These are phyloP conservation scores for Tonatia bakeri DNA, from an alignment of 2,113 vertebrate genomes.

Conservation along the genomic window DNA sequence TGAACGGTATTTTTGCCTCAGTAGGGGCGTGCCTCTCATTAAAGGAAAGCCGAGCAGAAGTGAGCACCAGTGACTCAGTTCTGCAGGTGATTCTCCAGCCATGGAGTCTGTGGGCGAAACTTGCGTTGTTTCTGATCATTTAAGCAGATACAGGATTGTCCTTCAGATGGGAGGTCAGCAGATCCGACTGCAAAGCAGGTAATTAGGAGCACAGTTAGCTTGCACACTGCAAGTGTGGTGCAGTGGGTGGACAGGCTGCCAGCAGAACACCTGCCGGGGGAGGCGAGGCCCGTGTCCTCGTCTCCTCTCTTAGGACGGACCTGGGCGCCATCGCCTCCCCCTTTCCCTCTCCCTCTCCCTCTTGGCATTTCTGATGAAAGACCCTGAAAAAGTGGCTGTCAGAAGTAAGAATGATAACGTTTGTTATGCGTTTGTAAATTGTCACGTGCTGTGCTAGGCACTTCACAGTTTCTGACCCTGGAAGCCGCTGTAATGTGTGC, in stretches of 20 bases:
- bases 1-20: not conserved
- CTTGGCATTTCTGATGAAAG: not conserved
- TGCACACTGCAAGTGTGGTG: not conserved
- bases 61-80: not conserved
- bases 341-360: not conserved
- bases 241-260: constrained; percentile 1
- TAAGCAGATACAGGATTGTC: constrained; percentile 53
- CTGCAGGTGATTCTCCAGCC: constrained; percentile 29
- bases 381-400: not conserved
- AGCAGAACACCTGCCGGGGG: fast-evolving
- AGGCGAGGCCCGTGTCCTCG: not conserved
- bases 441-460: not conserved
- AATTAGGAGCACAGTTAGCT: constrained; percentile 50
- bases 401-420: not conserved
- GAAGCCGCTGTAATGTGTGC: not conserved
- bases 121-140: constrained; percentile 32
- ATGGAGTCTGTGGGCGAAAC: not conserved
- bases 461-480: not conserved
- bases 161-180: constrained; percentile 67
- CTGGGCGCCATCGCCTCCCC: not conserved
- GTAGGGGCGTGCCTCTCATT: not conserved
- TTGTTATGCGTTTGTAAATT: not conserved
- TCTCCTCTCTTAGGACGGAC: not conserved
- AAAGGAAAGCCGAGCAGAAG: constrained; percentile 36
- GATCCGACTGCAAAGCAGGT: constrained; percentile 54